Percentiles rank a stretch among this genome's conserved stretches.
phyloP scores from a whole-genome alignment of 2,113 vertebrate species.

The Corythoichthys haematopterus region DNA sequence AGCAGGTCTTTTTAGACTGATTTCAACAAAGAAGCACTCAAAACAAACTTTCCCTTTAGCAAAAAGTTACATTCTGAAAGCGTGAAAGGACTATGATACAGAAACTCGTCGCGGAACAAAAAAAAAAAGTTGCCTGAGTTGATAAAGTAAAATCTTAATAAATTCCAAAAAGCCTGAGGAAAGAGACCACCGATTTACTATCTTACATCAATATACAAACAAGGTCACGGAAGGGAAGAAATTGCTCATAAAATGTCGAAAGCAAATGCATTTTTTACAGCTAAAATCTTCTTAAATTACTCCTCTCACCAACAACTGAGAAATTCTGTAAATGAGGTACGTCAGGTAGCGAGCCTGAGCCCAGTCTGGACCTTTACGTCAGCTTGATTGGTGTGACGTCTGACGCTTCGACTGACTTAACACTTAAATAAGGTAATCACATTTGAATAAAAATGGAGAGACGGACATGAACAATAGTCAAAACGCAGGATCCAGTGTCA shows the following conservation, averaged over 20 bases:
- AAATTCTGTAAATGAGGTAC: conserved; percentile 96
- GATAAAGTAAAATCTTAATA: conserved; percentile 74
- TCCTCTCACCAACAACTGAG: conserved; percentile 87
- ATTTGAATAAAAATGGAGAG: too few species aligned
- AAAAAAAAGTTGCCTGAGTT: conserved; percentile 86
- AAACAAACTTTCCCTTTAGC: conserved; percentile 75
- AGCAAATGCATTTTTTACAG: conserved; percentile 79
- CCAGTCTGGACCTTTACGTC: conserved; percentile 74
- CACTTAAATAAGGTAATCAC: conserved; percentile 75
- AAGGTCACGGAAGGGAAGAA: conserved; percentile 77
- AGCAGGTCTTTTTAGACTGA: conserved; percentile 46
- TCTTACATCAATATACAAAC: conserved; percentile 98
- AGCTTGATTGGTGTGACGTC: conserved; percentile 75
- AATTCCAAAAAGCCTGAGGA: conserved; percentile 86
- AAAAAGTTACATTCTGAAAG: conserved; percentile 86
- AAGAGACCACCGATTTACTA: conserved; percentile 88
- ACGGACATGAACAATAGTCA: conserved; percentile 59
- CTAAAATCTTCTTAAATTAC: conserved; percentile 96
- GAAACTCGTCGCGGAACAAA: conserved; percentile 76
- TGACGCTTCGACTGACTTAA: conserved; percentile 59
- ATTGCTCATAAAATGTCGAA: conserved; percentile 73
- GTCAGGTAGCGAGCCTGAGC: conserved; percentile 94
- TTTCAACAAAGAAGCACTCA: conserved; percentile 56
- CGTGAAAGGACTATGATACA: conserved; percentile 71
- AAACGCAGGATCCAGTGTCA: conserved; percentile 86